Conservation (phyloP, 2,113 vertebrate species). For the Indri indri region DNA sequence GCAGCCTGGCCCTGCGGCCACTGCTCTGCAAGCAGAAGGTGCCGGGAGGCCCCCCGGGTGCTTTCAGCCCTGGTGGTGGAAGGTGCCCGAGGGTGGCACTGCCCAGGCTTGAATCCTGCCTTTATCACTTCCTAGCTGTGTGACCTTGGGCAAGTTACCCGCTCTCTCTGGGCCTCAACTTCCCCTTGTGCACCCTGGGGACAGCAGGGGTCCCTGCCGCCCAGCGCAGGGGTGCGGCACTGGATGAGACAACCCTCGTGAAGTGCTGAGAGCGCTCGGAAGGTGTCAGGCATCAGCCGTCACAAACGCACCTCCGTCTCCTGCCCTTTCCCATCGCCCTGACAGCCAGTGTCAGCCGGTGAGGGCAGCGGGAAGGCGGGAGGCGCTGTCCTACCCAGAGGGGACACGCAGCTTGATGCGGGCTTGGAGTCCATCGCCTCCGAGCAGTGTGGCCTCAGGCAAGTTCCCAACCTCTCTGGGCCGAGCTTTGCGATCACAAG, state of each 20-base stretch:
- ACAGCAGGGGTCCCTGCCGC: background rate
- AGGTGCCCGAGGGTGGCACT: rapidly evolving
- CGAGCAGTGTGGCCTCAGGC: background rate
- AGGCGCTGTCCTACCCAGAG: background rate
- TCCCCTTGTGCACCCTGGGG: background rate
- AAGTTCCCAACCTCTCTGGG: background rate
- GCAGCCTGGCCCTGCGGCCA: background rate
- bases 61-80: background rate
- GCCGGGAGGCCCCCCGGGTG: background rate
- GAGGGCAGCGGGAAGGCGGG: background rate
- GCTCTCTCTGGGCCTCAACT: slow-evolving; percentile 48
- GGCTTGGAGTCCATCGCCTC: background rate
- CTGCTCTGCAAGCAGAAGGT: background rate
- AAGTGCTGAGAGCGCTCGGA: background rate
- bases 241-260: too few relatives aligned
- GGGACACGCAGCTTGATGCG: rapidly evolving
- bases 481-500: background rate
- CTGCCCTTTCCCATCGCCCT: rapidly evolving
- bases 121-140: background rate
- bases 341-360: background rate
- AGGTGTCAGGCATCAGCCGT: rapidly evolving
- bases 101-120: slow-evolving; percentile 4
- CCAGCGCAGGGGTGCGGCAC: background rate
- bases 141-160: background rate
- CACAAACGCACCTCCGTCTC: rapidly evolving